Evolutionary conservation across 2,797 vertebrate genomes (phyloP).

Genomic region (Chelmon rostratus): DNA sequence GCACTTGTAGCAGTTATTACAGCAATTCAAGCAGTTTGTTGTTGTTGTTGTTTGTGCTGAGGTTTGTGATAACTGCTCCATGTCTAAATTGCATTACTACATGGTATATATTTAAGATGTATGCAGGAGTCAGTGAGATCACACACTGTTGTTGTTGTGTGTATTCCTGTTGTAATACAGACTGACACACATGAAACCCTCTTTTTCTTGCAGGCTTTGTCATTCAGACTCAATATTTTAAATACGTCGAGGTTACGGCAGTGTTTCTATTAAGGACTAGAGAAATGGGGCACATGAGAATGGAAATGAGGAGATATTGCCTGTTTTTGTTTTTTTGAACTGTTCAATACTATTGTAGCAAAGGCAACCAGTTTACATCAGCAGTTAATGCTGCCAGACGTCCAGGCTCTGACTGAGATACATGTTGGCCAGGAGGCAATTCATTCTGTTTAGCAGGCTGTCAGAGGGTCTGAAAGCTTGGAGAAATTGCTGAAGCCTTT

Average conservation of each 20-base stretch:
- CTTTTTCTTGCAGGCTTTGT: background rate
- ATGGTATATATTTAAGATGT: constrained; percentile 6
- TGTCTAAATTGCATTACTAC: background rate
- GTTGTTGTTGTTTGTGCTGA: background rate
- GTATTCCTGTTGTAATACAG: background rate
- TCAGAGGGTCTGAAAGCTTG: constrained; percentile 56
- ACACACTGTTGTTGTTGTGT: background rate
- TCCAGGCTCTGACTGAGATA: constrained; percentile 61
- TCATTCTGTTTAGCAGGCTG: constrained; percentile 66
- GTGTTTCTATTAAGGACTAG: constrained; percentile 21
- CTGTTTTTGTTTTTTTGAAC: constrained; percentile 36
- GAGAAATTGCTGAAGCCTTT: constrained; percentile 49
- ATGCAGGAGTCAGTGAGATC: background rate
- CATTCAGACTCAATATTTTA: constrained; percentile 2
- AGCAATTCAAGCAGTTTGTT: constrained; percentile 12
- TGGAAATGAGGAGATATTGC: constrained; percentile 33
- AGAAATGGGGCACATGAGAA: constrained; percentile 7
- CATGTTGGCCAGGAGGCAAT: constrained; percentile 55
- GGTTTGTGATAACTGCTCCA: background rate
- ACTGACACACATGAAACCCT: background rate
- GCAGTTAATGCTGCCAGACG: constrained; percentile 55
- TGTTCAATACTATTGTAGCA: constrained; percentile 27
- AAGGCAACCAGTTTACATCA: constrained; percentile 40
- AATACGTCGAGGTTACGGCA: constrained; percentile 21
- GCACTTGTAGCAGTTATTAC: constrained; percentile 23